Percentiles rank a stretch among this genome's conserved stretches.
Evolutionary conservation across 2,113 vertebrate genomes (phyloP).

Genomic region (Coregonus clupeaformis): DNA sequence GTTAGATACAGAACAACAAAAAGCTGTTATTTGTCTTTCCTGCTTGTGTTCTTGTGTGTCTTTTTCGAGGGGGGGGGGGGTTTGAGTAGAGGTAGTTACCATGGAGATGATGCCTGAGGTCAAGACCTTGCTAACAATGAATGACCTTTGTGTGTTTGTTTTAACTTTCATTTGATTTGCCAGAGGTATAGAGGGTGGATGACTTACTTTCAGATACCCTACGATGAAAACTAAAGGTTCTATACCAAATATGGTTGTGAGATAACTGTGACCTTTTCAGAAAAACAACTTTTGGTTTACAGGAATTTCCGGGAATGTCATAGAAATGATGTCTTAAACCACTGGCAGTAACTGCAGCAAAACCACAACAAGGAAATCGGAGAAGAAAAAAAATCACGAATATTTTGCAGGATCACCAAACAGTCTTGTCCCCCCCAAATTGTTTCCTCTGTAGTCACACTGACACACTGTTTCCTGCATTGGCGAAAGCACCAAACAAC

Average conservation of each 20-base stretch:
- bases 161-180: conserved; percentile 2
- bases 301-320: neutral
- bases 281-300: neutral
- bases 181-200: neutral
- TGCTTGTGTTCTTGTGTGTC: no score
- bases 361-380: neutral
- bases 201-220: neutral
- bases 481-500: neutral
- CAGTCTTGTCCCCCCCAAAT: no score
- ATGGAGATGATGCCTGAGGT: conserved; percentile 20
- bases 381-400: no score
- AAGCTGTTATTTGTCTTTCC: no score
- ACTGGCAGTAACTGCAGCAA: neutral
- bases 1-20: no score
- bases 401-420: no score
- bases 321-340: neutral
- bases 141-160: conserved; percentile 11
- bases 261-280: neutral
- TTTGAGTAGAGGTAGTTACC: conserved; percentile 16
- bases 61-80: neutral
- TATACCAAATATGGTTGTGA: neutral
- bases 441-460: no score
- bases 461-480: no score
- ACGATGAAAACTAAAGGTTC: neutral
- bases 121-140: conserved; percentile 7